Base-by-base conservation (phyloP, 1,140 invertebrate species). In the Sitobion miscanthi region DNA sequence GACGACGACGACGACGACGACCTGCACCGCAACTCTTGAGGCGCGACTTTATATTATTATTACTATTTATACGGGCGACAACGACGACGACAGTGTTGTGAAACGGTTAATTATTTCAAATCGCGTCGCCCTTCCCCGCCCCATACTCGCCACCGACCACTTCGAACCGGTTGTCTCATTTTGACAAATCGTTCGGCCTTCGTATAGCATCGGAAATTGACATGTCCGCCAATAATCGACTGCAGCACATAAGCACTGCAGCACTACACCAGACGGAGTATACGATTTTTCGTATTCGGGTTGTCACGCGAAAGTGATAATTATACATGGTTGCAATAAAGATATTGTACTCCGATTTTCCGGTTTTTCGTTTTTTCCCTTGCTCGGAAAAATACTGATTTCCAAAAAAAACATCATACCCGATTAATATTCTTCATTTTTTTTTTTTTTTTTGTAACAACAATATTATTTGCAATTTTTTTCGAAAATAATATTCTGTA, bases 161-260 rank as follows among this genome's bases (percentile, higher is more conserved):
- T n/a, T 82, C 47, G 82, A 77, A 82, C 69, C 69, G 90, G 90
- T 91, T 77, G 87, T 89, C 57, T 42, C 47, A 25, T 91, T 91
- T 91, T 83, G 90, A 83, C 90, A 91, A 82, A 91, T 91, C 69
- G 90, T 35, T 82, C 45, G 90, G n/a, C 90, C 90, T 91, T 91
- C 90, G 52, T 14, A 25, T 8, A 30, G 90, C 90, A 77, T 91
- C 69, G 30, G 47, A 91, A 82, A 91, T 83, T 83, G 90, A 83
- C 90, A 83, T 83, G 90, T 83, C n/a, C 69, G 45, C 62, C 54
- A 42, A 69, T 47, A 77, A 77, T n/a, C 62, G 5, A 77, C 62
- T 77, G 62, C 30, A 77, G 57, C 25, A 54, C 21, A 30, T 62
- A 69, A 21, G 30, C 85, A 30, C 85, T 4, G 23, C 30, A 30